Conservation (phyloP, 1,140 invertebrate species). For the Nebria ingens region DNA sequence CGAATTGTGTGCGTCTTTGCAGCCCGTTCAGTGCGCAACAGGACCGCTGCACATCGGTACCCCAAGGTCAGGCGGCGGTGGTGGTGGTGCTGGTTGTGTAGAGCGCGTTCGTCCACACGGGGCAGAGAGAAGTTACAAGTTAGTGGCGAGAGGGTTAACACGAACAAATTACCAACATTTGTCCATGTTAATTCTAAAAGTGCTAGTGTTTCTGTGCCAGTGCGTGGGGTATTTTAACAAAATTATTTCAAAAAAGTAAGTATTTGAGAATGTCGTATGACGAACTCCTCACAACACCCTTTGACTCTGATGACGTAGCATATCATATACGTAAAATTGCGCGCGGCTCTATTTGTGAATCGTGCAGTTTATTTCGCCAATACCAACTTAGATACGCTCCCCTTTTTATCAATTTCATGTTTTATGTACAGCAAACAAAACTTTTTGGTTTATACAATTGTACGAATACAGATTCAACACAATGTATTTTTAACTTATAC, state of each 20-base stretch:
- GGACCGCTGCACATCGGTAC: slow-evolving; percentile 30
- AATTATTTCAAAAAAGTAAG: neutral
- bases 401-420: neutral
- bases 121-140: slow-evolving; percentile 6
- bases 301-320: slow-evolving; percentile 5
- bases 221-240: neutral
- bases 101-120: neutral
- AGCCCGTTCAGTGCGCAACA: slow-evolving; percentile 17
- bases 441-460: no score
- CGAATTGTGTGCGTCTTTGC: slow-evolving; percentile 14
- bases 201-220: neutral
- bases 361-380: neutral
- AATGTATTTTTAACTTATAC: no score
- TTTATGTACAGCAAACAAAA: no score
- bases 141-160: slow-evolving; percentile 1
- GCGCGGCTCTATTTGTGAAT: neutral
- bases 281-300: neutral
- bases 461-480: no score
- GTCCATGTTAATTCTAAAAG: no score
- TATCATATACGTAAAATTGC: slow-evolving; percentile 1
- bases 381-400: neutral
- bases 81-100: neutral
- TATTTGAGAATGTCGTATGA: neutral
- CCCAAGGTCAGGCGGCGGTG: slow-evolving; percentile 31
- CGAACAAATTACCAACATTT: no score